phyloP scores from a whole-genome alignment of 2,888 invertebrate species.

The Acrobasis consociella region DNA sequence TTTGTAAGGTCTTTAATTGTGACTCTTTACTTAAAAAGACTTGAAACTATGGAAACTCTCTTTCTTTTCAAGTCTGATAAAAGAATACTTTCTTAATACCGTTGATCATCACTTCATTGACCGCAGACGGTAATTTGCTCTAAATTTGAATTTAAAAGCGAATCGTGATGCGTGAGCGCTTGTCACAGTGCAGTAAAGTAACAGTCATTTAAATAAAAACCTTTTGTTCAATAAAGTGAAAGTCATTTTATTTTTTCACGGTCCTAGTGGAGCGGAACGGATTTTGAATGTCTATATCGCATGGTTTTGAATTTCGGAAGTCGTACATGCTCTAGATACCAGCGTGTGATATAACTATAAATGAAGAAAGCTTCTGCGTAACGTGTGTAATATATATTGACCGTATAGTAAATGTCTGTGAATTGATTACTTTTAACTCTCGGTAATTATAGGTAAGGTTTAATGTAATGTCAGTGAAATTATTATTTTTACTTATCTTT shows the following conservation, averaged over 20 bases:
- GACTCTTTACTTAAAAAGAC: too few species aligned
- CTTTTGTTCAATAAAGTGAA: constrained; percentile 39
- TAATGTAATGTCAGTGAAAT: too few species aligned
- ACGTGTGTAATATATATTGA: background rate
- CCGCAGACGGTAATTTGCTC: constrained; percentile 10
- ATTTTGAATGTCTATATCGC: constrained; percentile 48
- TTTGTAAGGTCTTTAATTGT: too few species aligned
- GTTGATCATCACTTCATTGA: constrained; percentile 6
- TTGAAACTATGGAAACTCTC: background rate
- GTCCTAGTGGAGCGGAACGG: constrained; percentile 58
- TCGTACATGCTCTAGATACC: constrained; percentile 44
- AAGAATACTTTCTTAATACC: constrained; percentile 10
- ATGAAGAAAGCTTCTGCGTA: background rate
- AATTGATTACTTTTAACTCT: too few species aligned
- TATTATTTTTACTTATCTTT: too few species aligned
- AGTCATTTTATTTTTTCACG: constrained; percentile 43
- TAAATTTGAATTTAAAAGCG: constrained; percentile 16
- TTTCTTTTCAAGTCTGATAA: background rate
- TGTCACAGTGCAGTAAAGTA: constrained; percentile 33
- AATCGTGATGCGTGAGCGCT: constrained; percentile 15
- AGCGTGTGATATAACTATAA: background rate
- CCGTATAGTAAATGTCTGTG: too few species aligned
- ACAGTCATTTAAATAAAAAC: constrained; percentile 35
- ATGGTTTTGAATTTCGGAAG: constrained; percentile 59
- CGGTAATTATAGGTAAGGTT: too few species aligned